Evolutionary conservation across 2,797 vertebrate species (phyloP), one percentile per base, ranked within the genome.

Genomic region (Acipenser oxyrinchus): DNA sequence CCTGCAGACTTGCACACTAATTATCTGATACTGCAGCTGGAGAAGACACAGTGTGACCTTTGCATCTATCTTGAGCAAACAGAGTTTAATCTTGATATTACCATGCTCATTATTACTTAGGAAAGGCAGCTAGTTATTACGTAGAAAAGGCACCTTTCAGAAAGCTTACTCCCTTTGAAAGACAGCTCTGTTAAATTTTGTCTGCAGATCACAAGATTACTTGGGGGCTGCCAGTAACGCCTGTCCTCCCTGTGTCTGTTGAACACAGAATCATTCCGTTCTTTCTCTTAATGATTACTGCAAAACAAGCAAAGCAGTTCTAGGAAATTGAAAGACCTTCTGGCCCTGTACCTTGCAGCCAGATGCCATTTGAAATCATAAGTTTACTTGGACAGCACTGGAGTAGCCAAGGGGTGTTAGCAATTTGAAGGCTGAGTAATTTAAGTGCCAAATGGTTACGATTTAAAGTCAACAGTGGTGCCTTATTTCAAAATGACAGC

Each of bases 81-180:
- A 66, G 74, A 69, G 80, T 82, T 81, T 82, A 78, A 80, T 87
- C 78, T 85, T 74, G 80, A 82, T 76, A 74, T 52, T 83, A 82
- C 75, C 82, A 81, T 71, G 71, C 77, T 79, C 74, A 70, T 78
- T 85, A 81, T 87, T 84, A 84, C 82, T 75, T 10, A 62, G 37
- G 61, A 62, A 13, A 65, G 50, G 37, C 66, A 60, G 8, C 18
- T n/a, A 64, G 57, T 62, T 55, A 63, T 71, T 68, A 52, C 13
- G 3, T 10, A 37, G 60, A 18, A 62, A 62, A 62, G 13, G 48
- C 23, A 37, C 23, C 23, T 37, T 37, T 37, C 23, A 37, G 23
- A 37, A 37, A 62, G 11, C 60, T 9, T 7, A 18, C 48, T 4
- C n/a, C 49, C 23, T 23, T 37, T 52, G 49, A 49, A 51, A 13